A percentile compares a stretch with the other conserved stretches of the same genome.
These are phyloP conservation scores for Acanthurus leucopareius DNA, from an alignment of 2,797 vertebrate species.

Conservation along the genomic window DNA sequence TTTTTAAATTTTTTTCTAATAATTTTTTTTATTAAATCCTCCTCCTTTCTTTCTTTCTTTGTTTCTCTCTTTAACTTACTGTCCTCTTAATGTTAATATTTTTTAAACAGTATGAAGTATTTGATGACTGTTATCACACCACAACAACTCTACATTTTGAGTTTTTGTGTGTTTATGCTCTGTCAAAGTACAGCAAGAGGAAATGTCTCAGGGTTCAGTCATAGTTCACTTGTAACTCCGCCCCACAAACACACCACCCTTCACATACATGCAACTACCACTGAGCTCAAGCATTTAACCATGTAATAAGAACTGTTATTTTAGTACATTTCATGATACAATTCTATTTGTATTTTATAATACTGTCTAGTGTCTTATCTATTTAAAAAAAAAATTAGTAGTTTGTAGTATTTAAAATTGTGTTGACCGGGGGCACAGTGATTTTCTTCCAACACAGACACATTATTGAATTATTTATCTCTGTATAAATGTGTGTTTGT, in stretches of 20 bases:
- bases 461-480: background rate
- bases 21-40: slow-evolving; percentile 4
- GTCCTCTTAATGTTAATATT: slow-evolving; percentile 22
- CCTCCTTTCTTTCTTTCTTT: background rate
- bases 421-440: too few species aligned
- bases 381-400: too few species aligned
- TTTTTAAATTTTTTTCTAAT: background rate
- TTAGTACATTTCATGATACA: background rate
- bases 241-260: slow-evolving; percentile 29
- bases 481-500: slow-evolving; percentile 12
- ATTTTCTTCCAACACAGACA: background rate
- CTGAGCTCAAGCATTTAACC: background rate
- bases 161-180: background rate
- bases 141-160: slow-evolving; percentile 12
- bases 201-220: slow-evolving; percentile 59
- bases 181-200: slow-evolving; percentile 42
- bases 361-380: too few species aligned
- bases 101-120: slow-evolving; percentile 38
- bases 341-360: background rate
- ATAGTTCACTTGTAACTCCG: slow-evolving; percentile 51
- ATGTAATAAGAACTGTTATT: background rate
- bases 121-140: slow-evolving; percentile 38
- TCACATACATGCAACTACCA: slow-evolving; percentile 18
- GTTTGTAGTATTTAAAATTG: too few species aligned
- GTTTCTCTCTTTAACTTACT: background rate